A percentile compares a stretch with the other conserved stretches of the same genome.
Conservation (phyloP, 2,113 vertebrate species). For the Neomonachus schauinslandi region DNA sequence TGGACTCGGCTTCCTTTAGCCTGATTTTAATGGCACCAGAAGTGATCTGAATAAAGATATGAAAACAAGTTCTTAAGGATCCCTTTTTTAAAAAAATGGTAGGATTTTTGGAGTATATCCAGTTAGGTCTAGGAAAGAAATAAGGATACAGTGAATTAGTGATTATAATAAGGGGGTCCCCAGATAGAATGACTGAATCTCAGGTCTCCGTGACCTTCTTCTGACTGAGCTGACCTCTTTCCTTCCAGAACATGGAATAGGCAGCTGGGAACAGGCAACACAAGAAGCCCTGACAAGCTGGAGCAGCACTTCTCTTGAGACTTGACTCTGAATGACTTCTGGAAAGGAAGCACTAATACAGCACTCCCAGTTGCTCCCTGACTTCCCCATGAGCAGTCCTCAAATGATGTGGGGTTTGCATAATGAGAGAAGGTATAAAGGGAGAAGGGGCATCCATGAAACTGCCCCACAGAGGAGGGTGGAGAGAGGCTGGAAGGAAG, state of each 20-base stretch:
- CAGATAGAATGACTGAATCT: background rate
- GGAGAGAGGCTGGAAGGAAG: background rate
- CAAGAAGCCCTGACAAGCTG: background rate
- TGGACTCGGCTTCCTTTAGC: constrained; percentile 88
- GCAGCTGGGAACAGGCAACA: background rate
- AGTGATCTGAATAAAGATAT: constrained; percentile 82
- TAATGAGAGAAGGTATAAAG: background rate
- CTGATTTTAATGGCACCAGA: constrained; percentile 88
- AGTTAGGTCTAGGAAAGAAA: background rate
- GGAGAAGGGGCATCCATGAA: background rate
- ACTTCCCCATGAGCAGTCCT: background rate
- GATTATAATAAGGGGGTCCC: background rate
- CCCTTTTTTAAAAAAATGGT: background rate
- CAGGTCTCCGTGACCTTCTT: background rate
- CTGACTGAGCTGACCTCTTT: background rate
- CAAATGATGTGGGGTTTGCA: background rate
- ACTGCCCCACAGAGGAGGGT: background rate
- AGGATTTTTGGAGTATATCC: background rate
- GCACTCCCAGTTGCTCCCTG: background rate
- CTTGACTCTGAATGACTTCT: background rate
- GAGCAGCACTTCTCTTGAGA: background rate
- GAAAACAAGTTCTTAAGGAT: constrained; percentile 19
- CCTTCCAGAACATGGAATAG: background rate
- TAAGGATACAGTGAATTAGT: background rate
- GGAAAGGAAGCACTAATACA: background rate